Evolutionary conservation across 2,888 invertebrate genomes (phyloP), one percentile per base, ranked within the genome.

Genomic region (Diabrotica balteata): DNA sequence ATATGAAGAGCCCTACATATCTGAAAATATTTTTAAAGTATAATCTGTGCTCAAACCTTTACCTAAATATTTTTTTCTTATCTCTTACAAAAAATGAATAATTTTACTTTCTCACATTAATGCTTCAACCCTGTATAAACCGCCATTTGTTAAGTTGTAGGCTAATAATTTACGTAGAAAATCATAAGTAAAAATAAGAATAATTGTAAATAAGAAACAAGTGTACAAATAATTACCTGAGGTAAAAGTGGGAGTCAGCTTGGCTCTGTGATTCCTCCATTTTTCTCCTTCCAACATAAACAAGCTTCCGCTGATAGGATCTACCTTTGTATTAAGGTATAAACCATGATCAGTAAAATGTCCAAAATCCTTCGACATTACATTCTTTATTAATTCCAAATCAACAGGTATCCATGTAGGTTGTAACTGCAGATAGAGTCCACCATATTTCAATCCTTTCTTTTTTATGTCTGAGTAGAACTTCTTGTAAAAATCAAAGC

Each of bases 381-480:
- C 66, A 42, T 52, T 32, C 65, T 87, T 87, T 0, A 86, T 86
- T 71, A 89, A 75, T 32, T 87, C 86, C 10, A 86, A 84, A 79
- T 90, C 88, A 63, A 88, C 63, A 2, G 63, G 63, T 32, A 57
- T 50, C n/a, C 42, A 57, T 7, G 44, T 42, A 7, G 63, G 50
- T n/a, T 8, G 7, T 32, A 50, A 4, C 9, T 43, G 22, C 44
- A 44, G 44, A 8, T 63, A 63, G 17, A 63, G 11, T 43, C 63
- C 63, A 0, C 63, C 63, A 22, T 49, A 57, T 42, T 32, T 57
- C 8, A 57, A 44, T 43, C 63, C 63, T 51, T 42, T 43, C 17
- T 57, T n/a, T 10, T 63, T 63, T n/a, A 54, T 6, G 11, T 57
- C 57, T 7, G 7, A 10, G 44, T 63, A 63, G n/a, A 63, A 58